These are phyloP conservation scores for Ailuropoda melanoleuca DNA, from an alignment of 2,113 vertebrate species.

Conservation along the genomic window DNA sequence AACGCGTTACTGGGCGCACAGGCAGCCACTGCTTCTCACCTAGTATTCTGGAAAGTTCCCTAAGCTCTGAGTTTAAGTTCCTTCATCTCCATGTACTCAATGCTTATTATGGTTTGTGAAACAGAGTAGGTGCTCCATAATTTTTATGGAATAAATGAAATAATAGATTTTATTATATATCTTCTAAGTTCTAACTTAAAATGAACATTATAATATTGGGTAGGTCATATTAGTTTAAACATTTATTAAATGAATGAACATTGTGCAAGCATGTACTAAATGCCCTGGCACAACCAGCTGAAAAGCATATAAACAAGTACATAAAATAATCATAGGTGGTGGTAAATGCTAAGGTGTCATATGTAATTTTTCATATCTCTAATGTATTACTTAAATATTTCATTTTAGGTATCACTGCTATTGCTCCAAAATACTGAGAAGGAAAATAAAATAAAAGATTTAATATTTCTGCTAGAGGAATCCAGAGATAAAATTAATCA, in stretches of 20 bases:
- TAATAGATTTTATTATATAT: not conserved
- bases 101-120: constrained; percentile 31
- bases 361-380: constrained; percentile 54
- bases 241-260: not conserved
- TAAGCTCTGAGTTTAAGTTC: not conserved
- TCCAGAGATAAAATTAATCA: constrained; percentile 83
- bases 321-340: constrained; percentile 29
- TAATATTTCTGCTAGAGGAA: constrained; percentile 85
- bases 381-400: constrained; percentile 66
- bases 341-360: not conserved
- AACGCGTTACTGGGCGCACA: not conserved
- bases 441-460: constrained; percentile 85
- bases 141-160: constrained; percentile 35
- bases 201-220: not conserved
- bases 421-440: constrained; percentile 83
- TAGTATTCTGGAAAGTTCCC: not conserved
- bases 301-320: not conserved
- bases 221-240: not conserved
- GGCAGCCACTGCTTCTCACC: not conserved
- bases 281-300: not conserved
- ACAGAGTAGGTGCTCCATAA: not conserved
- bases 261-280: constrained; percentile 16
- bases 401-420: constrained; percentile 87
- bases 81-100: not conserved
- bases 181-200: constrained; percentile 40